Percentiles rank a stretch among this genome's conserved stretches.
These are phyloP conservation scores for Alentia gelatinosa DNA, from an alignment of 2,888 invertebrate genomes.

Conservation along the genomic window DNA sequence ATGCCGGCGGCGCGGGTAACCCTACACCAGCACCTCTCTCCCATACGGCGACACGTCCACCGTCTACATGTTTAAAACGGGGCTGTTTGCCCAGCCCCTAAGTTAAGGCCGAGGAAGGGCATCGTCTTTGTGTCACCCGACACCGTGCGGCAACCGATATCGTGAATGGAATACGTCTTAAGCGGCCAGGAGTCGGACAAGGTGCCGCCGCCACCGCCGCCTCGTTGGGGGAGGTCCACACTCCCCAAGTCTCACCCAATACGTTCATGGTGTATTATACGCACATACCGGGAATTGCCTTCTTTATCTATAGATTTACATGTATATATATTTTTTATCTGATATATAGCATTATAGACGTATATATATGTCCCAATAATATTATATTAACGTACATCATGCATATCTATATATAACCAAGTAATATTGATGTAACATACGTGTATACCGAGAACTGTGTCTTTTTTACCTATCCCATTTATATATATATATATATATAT, in stretches of 20 bases:
- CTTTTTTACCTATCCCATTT: neutral
- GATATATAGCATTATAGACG: neutral
- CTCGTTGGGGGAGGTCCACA: too few relatives aligned
- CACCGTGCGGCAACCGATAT: neutral
- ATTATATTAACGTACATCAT: neutral
- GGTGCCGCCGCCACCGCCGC: too few relatives aligned
- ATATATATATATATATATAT: neutral
- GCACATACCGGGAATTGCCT: neutral
- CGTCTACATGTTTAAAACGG: conserved; percentile 38
- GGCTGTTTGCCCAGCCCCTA: conserved; percentile 5
- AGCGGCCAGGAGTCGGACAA: neutral
- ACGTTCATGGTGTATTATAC: too few relatives aligned
- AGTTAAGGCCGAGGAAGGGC: neutral
- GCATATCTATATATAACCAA: neutral
- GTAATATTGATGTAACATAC: neutral
- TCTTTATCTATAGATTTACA: neutral
- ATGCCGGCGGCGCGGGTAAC: neutral
- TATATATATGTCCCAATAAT: neutral
- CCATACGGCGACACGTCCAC: neutral
- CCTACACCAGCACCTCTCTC: neutral
- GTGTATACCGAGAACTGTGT: neutral
- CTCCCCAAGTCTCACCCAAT: too few relatives aligned
- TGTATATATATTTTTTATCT: neutral
- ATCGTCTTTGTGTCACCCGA: conserved; percentile 44
- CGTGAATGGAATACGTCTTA: conserved; percentile 48